Evolutionary conservation across 2,888 invertebrate genomes (phyloP), one percentile per base, ranked within the genome.

Genomic region (Erannis defoliaria): DNA sequence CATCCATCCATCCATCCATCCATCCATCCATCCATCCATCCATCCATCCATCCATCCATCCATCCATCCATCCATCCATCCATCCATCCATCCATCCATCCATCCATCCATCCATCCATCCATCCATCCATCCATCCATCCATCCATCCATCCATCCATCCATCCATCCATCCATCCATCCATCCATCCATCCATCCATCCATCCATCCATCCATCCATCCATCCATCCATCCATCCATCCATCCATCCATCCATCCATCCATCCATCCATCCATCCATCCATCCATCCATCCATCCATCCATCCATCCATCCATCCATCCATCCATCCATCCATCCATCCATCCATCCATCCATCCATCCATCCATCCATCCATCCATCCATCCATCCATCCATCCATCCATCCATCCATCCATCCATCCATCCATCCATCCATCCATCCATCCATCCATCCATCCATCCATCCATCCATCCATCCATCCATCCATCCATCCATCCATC

Each of bases 1-100:
- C 35, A 35, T 35, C 35, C 35, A 35, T 35, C 35, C 35, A 35
- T 35, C 35, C 35, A 35, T 35, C 35, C 35, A 35, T 35, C 35
- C 35, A 35, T 35, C 35, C 35, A 35, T 35, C 35, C 35, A 35
- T 35, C 35, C 35, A 35, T 35, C 35, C 35, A 35, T 35, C 35
- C 35, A 35, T 35, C 35, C 35, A 35, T 35, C 35, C 35, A 35
- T 35, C 35, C 35, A 35, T 35, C 35, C 35, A 35, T 35, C 35
- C 35, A 35, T 35, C 35, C 35, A 35, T 35, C 35, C 35, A 35
- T 35, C 35, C 35, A 35, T 35, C 35, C 35, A 35, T 35, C 35
- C 35, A 35, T 35, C 35, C 35, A 35, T 35, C 35, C 35, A 35
- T 35, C 35, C 35, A 35, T 35, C 35, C 35, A 35, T 35, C 35